phyloP scores from a whole-genome alignment of 2,113 vertebrate species.

The Barbus barbus region DNA sequence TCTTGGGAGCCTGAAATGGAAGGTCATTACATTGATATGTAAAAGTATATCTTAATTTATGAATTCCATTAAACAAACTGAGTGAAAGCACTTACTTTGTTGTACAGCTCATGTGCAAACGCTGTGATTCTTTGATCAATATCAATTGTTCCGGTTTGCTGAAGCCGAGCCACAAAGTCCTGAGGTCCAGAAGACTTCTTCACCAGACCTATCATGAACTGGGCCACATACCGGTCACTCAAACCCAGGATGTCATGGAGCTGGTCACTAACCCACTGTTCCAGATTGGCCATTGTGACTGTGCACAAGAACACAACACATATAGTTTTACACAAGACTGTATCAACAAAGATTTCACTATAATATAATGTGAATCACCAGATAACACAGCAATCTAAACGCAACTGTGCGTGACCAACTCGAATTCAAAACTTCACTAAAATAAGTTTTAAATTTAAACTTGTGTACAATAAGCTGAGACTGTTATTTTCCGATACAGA shows the following conservation, averaged over 20 bases:
- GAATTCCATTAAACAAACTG: not conserved
- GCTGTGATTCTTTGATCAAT: slow-evolving; percentile 74
- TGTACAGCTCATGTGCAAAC: slow-evolving; percentile 83
- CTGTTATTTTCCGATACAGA: no score
- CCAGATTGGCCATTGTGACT: slow-evolving; percentile 79
- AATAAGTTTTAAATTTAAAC: no score
- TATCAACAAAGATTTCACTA: no score
- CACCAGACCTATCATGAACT: slow-evolving; percentile 87
- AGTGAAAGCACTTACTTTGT: slow-evolving; percentile 74
- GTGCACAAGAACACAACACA: slow-evolving; percentile 14
- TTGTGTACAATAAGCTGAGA: no score
- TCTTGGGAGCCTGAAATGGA: slow-evolving; percentile 86
- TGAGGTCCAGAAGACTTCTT: slow-evolving; percentile 72
- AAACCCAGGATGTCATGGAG: slow-evolving; percentile 87
- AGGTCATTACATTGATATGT: not conserved
- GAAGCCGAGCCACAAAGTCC: slow-evolving; percentile 82
- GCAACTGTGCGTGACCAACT: no score
- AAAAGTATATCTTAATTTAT: not conserved
- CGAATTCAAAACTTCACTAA: no score
- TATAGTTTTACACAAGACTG: slow-evolving; percentile 57
- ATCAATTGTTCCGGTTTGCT: slow-evolving; percentile 85
- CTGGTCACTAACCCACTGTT: slow-evolving; percentile 89
- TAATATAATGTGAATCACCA: no score
- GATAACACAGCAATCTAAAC: no score
- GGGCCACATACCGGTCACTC: slow-evolving; percentile 86